Base-by-base conservation (phyloP, 2,797 vertebrate genomes). In the Halcyon leucocephala region DNA sequence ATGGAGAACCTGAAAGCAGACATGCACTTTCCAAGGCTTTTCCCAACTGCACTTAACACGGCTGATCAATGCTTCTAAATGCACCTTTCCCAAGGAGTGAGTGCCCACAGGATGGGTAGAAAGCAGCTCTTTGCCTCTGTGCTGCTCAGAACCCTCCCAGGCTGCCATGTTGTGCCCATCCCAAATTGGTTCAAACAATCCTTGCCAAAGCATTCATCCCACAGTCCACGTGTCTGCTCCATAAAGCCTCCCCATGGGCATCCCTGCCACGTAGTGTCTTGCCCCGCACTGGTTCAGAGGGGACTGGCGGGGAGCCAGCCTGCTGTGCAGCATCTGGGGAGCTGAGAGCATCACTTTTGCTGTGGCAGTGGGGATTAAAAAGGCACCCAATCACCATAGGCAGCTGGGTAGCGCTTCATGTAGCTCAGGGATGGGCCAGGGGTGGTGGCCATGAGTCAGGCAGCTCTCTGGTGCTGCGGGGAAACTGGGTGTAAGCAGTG, bases 331-430 rank as follows among this genome's bases (percentile, higher is more conserved):
- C 1, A 5, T 19, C 20, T 16, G 22, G 7, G 17, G 31, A 10
- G 29, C n/a, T 28, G 41, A 51, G 25, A 58, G 29, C 33, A n/a
- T 41, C 1, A 2, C 28, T 79, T 62, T 33, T 57, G 41, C 67
- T 12, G 10, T 26, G n/a, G 61, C 73, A 51, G 14, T 1, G n/a
- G 21, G 10, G 35, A 54, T 12, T 6, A 33, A 33, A 37, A 21
- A 16, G 7, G 28, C 0, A 1, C 28, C 10, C 10, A 18, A 18
- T 39, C 33, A 24, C 21, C 10, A 1, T 4, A 29, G 0, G 1
- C 48, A 20, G 18, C 8, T 2, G 12, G 8, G 29, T 16, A 51
- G 65, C 72, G 58, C 33, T 17, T 58, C 4, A 1, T 33, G 12
- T 4, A 49, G 35, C 31, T 42, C 9, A 4, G 31, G n/a, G 28